Conservation (phyloP, 2,113 vertebrate species). For the Hirundichthys speculiger region DNA sequence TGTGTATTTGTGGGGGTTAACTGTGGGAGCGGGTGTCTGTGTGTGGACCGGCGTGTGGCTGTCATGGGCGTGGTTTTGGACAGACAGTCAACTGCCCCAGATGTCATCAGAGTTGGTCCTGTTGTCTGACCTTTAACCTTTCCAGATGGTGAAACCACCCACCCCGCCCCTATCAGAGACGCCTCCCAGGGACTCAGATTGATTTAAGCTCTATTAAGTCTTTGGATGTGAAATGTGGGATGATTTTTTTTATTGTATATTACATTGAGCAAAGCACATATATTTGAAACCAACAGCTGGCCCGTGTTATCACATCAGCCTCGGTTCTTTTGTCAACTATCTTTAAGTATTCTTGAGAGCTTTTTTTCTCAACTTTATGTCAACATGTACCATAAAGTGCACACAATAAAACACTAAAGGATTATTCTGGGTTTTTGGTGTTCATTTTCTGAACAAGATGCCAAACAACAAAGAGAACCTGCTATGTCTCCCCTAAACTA, state of each 20-base stretch:
- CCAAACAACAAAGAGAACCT: conserved; percentile 35
- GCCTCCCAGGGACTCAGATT: conserved; percentile 4
- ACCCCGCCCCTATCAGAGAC: neutral
- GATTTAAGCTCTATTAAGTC: neutral
- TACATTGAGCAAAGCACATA: too few species aligned
- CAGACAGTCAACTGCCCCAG: conserved; percentile 52
- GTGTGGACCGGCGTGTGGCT: conserved; percentile 22
- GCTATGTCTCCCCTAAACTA: conserved; percentile 56
- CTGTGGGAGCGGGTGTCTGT: conserved; percentile 9
- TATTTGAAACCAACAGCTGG: too few species aligned
- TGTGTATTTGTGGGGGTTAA: conserved; percentile 14
- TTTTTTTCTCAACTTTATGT: neutral
- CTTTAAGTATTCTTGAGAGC: too few species aligned
- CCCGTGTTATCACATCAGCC: too few species aligned
- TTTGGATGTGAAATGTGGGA: neutral
- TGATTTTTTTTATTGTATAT: too few species aligned
- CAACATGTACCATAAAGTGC: neutral
- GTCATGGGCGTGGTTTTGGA: conserved; percentile 20
- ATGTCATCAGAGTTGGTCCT: conserved; percentile 57
- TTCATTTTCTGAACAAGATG: conserved; percentile 23
- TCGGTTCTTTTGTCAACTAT: too few species aligned
- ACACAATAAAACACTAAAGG: neutral
- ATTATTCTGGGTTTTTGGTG: neutral
- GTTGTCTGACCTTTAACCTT: conserved; percentile 61
- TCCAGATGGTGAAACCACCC: conserved; percentile 66